Conservation (phyloP, 2,888 invertebrate species). For the Xylota sylvarum region DNA sequence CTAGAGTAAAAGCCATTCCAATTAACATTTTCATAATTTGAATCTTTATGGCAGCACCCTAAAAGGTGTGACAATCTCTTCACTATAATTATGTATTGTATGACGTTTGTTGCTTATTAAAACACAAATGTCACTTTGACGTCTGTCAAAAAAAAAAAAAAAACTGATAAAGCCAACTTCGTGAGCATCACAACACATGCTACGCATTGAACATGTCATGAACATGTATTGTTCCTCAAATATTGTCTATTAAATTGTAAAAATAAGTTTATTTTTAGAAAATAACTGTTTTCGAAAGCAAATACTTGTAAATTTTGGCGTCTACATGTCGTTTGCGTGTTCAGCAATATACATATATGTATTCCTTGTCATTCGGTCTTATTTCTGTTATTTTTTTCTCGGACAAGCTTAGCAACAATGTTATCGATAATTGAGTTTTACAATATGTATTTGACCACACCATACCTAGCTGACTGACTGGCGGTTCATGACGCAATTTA, state of each 20-base stretch:
- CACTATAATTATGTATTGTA: background rate
- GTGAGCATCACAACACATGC: background rate
- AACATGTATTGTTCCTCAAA: background rate
- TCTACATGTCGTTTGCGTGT: background rate
- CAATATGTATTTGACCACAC: conserved; percentile 26
- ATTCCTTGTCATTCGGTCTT: no score
- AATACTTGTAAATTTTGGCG: background rate
- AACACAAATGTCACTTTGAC: conserved; percentile 18
- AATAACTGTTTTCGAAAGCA: background rate
- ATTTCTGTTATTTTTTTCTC: background rate
- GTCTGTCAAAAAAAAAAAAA: conserved; percentile 12
- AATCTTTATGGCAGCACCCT: conserved; percentile 39
- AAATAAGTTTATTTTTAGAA: background rate
- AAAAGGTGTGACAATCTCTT: conserved; percentile 28
- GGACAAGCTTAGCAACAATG: background rate
- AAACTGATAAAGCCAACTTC: background rate
- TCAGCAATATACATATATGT: background rate
- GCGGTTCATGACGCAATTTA: background rate
- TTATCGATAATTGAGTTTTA: conserved; percentile 21
- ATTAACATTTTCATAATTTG: conserved; percentile 43
- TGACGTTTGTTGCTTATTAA: conserved; percentile 14
- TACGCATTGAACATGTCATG: background rate
- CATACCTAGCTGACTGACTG: background rate
- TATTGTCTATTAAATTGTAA: background rate
- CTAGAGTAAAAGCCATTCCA: conserved; percentile 30